Evolutionary conservation across 1,140 invertebrate genomes (phyloP), one percentile per base, ranked within the genome.

Genomic region (Listronotus oregonensis): DNA sequence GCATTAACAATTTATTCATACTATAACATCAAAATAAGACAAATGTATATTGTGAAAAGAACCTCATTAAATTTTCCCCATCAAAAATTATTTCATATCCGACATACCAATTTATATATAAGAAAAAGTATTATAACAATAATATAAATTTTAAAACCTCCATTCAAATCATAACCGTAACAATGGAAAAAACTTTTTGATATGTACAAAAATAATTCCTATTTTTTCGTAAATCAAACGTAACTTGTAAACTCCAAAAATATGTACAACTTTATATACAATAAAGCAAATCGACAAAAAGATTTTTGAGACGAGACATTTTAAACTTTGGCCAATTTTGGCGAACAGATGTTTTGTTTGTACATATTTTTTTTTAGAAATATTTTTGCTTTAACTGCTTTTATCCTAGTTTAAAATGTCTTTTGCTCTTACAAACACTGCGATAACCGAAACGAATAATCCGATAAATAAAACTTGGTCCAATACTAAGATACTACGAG

Each of bases 381-480:
- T n/a, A n/a, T n/a, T n/a, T n/a, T n/a, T n/a, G n/a, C 34, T 7
- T 37, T 37, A 37, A 9, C 1, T 12, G 34, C 21, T 3, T 27
- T 5, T 27, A 27, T 5, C 8, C 8, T 51, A n/a, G 49, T 12
- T 27, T 51, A 31, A 31, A 51, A 14, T 51, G 14, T 31, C 49
- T 31, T 12, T 11, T 27, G 11, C 18, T 32, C 12, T 27, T 27
- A 27, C 21, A 51, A 31, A 27, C 12, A 31, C 2, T 51, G 11
- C 21, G 7, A 37, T 12, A 37, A 14, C 9, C 43, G 3, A 46
- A 4, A 46, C 9, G 17, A 31, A 43, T 21, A 44, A 15, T 46
- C 18, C 34, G 15, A 27, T 32, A 27, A 54, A 62, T 40, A 63
- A 58, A 68, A 51, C 52, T 68, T 68, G 66, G 66, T 68, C 66